Evolutionary conservation across 2,888 invertebrate species (phyloP), one percentile per base, ranked within the genome.

Genomic region (Watsonalla cultraria): DNA sequence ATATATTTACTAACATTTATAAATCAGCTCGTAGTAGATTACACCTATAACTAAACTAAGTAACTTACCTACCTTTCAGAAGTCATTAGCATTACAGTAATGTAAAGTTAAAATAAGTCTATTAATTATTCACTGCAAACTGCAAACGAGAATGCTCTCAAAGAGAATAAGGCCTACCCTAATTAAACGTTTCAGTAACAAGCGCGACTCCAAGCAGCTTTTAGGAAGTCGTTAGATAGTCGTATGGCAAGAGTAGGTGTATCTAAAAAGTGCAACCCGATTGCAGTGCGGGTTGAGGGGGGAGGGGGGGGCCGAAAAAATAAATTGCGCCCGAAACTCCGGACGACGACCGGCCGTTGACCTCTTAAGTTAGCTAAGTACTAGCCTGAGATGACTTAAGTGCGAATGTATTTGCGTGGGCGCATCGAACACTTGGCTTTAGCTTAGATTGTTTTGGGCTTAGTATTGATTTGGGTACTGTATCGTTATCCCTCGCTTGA

Each of bases 261-360:
- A 85, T 90, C 90, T 90, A 90, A 90, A 90, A 90, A 90, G 83
- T 86, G 90, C 90, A 87, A 84, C 84, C 76, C 87, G 87, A 86
- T 86, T 76, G 76, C 76, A 74, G 78, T 67, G 59, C 54, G 59
- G 70, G 56, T 45, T 51, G 53, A 53, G 53, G 51, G 55, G 60
- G 58, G 59, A 56, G 58, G 62, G 62, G 57, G 55, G 48, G 51
- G 53, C 54, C 70, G 77, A 80, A 80, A 82, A 79, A 78, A 78
- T 72, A 79, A 78, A 78, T 72, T 65, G 70, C 66, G 70, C 72
- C 84, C 85, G 78, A 85, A 81, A 78, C 68, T 72, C 80, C 84
- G 88, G 89, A 80, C 89, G 84, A 68, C 86, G 90, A 89, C 90
- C 90, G 90, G 90, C 55, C 88, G 65, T 58, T 69, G 85, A 89